phyloP scores from a whole-genome alignment of 2,888 invertebrate species.

The Temnothorax unifasciatus region DNA sequence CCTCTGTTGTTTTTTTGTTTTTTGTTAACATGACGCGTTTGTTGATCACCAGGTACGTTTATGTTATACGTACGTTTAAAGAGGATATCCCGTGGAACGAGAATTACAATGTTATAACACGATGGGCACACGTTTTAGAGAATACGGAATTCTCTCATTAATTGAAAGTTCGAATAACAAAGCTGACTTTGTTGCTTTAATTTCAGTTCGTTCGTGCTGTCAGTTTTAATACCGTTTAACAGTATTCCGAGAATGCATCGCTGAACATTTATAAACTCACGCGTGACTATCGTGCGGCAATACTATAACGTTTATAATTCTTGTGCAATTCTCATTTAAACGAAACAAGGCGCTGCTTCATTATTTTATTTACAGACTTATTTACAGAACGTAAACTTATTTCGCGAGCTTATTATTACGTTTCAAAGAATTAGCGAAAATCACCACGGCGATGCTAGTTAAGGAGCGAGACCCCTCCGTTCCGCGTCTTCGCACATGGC shows the following conservation, averaged over 20 bases:
- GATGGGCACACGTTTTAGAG: background rate
- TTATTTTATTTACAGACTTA: background rate
- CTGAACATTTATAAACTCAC: background rate
- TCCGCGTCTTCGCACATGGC: slow-evolving; percentile 72
- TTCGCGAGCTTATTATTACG: slow-evolving; percentile 1
- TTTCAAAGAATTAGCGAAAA: slow-evolving; percentile 45
- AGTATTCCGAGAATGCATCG: background rate
- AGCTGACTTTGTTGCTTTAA: slow-evolving; percentile 25
- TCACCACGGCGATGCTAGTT: slow-evolving; percentile 48
- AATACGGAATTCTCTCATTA: background rate
- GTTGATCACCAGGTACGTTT: slow-evolving; percentile 29
- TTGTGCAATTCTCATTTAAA: background rate
- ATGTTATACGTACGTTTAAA: slow-evolving; percentile 27
- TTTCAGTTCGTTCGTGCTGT: background rate
- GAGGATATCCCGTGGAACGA: slow-evolving; percentile 22
- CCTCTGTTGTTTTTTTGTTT: background rate
- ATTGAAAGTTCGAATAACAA: slow-evolving; percentile 2
- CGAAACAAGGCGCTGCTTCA: background rate
- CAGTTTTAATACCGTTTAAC: slow-evolving; percentile 39
- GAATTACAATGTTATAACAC: slow-evolving; percentile 15
- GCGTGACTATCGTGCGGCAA: background rate
- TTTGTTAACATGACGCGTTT: slow-evolving; percentile 12
- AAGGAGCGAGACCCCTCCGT: slow-evolving; percentile 65
- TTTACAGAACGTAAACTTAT: background rate
- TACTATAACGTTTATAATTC: background rate